Percentiles rank a stretch among this genome's conserved stretches.
Evolutionary conservation across 2,797 vertebrate species (phyloP).

Genomic region (Carapus acus): DNA sequence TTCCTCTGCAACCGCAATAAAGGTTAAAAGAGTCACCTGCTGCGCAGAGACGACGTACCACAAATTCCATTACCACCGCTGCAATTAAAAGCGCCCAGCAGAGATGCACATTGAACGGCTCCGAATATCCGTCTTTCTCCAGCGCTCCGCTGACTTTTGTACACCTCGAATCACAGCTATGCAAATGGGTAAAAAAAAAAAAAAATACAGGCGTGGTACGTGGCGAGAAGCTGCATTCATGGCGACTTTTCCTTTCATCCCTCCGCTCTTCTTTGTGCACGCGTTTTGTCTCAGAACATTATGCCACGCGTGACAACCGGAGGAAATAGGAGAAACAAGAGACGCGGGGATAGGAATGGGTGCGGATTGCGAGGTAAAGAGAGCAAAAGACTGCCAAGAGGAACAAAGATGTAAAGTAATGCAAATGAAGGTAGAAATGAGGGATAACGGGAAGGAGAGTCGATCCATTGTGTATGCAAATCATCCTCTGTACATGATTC

Average conservation of each 20-base stretch:
- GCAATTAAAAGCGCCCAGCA: conserved; percentile 43
- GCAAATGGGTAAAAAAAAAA: too few species aligned
- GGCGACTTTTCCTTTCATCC: conserved; percentile 15
- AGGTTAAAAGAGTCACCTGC: conserved; percentile 50
- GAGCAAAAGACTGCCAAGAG: background rate
- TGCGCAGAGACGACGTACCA: conserved; percentile 40
- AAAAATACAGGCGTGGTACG: conserved; percentile 3
- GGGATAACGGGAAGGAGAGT: background rate
- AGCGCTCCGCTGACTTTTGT: conserved; percentile 14
- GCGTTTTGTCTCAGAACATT: background rate
- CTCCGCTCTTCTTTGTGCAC: background rate
- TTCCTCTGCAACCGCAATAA: conserved; percentile 36
- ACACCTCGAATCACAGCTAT: background rate
- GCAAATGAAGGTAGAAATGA: background rate
- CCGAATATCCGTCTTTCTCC: conserved; percentile 14
- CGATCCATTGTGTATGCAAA: background rate
- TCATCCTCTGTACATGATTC: background rate
- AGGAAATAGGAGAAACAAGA: background rate
- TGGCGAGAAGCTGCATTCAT: conserved; percentile 13
- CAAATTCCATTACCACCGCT: conserved; percentile 36
- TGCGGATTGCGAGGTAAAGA: conserved; percentile 11
- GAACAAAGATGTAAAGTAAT: conserved; percentile 13
- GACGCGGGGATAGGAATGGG: conserved; percentile 1
- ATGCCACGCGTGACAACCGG: conserved; percentile 12
- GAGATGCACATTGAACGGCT: conserved; percentile 29